Evolutionary conservation across 2,113 vertebrate species (phyloP), one percentile per base, ranked within the genome.

Genomic region (Andinoacara biseriatus): DNA sequence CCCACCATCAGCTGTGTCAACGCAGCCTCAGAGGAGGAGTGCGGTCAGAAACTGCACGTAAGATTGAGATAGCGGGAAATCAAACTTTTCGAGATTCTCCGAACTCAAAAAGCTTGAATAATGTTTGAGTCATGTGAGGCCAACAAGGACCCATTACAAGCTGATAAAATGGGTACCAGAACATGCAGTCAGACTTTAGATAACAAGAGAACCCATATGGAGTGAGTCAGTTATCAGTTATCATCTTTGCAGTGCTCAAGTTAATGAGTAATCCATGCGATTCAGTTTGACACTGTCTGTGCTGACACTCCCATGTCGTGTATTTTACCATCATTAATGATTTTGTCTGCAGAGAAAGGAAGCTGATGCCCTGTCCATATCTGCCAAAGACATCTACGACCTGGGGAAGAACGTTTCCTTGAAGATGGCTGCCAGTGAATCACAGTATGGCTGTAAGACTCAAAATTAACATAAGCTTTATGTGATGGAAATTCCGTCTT

Each of bases 341-440:
- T 8, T 56, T 17, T 78, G 15, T 65, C 76, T 77, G 67, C 85
- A 99, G 98, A 92, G 82, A 63, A 93, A 82, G 58, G 86, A 96
- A 88, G 97, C 89, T 1, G 98, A 99, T 56, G 96, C 96, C 10
- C 94, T 97, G 82, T 97, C 97, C 3, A 88, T 97, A 90, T 95
- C 90, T 5, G 91, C 95, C 54, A 85, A 87, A 38, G 92, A 91
- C 78, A 95, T 98, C 90, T 99, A 98, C 88, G 92, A 93, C 10
- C 94, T 96, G 10, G 96, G 95, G 57, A 97, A 95, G 90, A 93
- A 94, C 3, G 57, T 92, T 2, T 90, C 94, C 38, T 94, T 99
- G 88, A 97, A 97, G 91, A 96, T 98, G 5, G 96, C 97, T 26
- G 96, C 95, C 67, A 95, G 93, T 2, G 98, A 99, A 94, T 93